phyloP scores from a whole-genome alignment of 2,113 vertebrate species.

The Nothocercus julius region DNA sequence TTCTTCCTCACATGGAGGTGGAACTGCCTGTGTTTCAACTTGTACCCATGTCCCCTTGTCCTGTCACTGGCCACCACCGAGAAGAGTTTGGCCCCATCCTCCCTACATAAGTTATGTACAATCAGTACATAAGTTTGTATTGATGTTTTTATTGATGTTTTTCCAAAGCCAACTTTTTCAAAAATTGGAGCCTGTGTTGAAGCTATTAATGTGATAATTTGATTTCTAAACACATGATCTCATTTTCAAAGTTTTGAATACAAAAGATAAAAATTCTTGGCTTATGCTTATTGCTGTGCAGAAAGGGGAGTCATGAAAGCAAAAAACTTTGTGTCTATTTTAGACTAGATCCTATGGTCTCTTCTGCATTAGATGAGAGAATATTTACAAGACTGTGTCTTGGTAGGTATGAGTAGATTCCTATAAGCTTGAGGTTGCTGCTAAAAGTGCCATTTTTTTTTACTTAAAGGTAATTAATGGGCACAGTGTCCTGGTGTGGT shows the following conservation, averaged over 20 bases:
- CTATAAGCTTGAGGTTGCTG: background rate
- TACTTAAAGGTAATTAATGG: background rate
- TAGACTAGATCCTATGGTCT: background rate
- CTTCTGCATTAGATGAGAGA: background rate
- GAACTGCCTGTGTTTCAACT: no score
- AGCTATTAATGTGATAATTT: background rate
- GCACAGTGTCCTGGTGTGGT: background rate
- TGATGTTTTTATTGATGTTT: background rate
- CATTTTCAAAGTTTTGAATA: slow-evolving; percentile 6
- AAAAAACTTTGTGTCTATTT: background rate
- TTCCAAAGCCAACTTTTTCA: background rate
- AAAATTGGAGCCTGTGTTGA: background rate
- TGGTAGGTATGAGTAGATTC: background rate
- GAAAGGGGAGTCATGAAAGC: background rate
- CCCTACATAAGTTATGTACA: no score
- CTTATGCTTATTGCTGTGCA: background rate
- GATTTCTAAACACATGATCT: background rate
- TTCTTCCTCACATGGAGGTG: no score
- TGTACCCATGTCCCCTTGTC: no score
- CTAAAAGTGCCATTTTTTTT: background rate
- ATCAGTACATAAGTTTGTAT: background rate
- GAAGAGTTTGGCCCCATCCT: no score
- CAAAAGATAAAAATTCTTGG: background rate
- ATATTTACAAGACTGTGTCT: background rate
- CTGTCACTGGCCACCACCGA: no score